Conservation (phyloP, 2,888 invertebrate genomes). For the Uloborus plumipes region DNA sequence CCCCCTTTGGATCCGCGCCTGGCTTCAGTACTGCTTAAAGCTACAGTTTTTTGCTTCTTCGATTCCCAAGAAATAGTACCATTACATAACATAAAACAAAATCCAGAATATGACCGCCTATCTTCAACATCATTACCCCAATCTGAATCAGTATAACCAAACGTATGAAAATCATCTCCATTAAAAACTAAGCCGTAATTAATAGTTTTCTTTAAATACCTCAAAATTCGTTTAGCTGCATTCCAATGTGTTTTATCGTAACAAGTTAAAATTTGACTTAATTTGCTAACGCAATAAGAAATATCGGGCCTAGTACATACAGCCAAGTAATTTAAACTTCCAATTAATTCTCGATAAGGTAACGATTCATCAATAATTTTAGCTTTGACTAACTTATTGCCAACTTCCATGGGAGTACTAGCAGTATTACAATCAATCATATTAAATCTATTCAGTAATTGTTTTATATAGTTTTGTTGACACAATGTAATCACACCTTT, state of each 20-base stretch:
- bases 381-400: no score
- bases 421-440: not conserved
- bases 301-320: not conserved
- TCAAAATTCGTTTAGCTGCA: not conserved
- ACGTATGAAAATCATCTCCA: not conserved
- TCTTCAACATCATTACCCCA: not conserved
- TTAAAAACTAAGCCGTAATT: conserved; percentile 23
- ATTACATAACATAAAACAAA: not conserved
- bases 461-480: not conserved
- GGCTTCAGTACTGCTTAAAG: conserved; percentile 27
- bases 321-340: not conserved
- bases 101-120: not conserved
- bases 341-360: no score
- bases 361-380: no score
- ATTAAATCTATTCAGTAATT: not conserved
- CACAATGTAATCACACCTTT: not conserved
- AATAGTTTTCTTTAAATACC: conserved; percentile 16
- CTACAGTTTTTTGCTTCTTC: conserved; percentile 10
- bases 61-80: conserved; percentile 6
- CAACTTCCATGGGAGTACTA: no score
- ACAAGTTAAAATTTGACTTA: conserved; percentile 3
- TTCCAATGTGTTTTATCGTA: conserved; percentile 8
- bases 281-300: not conserved
- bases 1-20: no score
- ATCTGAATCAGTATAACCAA: conserved; percentile 7